A percentile compares a stretch with the other conserved stretches of the same genome.
These are phyloP conservation scores for Scytalopus superciliaris DNA, from an alignment of 2,113 vertebrate species.

Conservation along the genomic window DNA sequence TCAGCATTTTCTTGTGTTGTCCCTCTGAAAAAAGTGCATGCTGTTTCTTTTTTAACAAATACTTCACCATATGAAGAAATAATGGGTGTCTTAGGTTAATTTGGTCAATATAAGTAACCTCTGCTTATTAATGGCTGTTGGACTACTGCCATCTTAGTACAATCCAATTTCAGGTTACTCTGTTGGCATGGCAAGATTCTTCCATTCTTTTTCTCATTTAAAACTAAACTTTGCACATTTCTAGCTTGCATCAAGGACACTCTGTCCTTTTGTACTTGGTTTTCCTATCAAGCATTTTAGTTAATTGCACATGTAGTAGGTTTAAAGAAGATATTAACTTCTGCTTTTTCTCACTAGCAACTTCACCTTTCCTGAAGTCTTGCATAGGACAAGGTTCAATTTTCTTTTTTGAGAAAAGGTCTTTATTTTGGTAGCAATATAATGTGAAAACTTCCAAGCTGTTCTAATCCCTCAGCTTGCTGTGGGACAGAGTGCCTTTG, in stretches of 20 bases:
- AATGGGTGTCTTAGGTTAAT: background rate
- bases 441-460: background rate
- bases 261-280: background rate
- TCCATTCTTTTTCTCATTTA: background rate
- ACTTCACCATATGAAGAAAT: background rate
- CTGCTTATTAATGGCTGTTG: background rate
- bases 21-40: background rate
- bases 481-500: background rate
- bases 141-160: background rate
- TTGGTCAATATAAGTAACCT: background rate
- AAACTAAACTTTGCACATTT: background rate
- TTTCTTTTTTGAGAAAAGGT: background rate
- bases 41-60: background rate
- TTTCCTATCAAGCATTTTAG: background rate
- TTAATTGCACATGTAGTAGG: background rate
- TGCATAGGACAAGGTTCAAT: background rate
- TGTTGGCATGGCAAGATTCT: background rate
- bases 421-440: background rate
- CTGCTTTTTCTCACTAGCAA: background rate
- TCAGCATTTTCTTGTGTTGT: background rate
- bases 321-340: background rate
- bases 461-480: background rate
- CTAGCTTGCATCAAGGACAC: background rate
- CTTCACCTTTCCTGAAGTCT: background rate
- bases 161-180: background rate